Percentiles rank a stretch among this genome's conserved stretches.
Conservation (phyloP, 2,888 invertebrate genomes). For the Cantharis flavilabris region DNA sequence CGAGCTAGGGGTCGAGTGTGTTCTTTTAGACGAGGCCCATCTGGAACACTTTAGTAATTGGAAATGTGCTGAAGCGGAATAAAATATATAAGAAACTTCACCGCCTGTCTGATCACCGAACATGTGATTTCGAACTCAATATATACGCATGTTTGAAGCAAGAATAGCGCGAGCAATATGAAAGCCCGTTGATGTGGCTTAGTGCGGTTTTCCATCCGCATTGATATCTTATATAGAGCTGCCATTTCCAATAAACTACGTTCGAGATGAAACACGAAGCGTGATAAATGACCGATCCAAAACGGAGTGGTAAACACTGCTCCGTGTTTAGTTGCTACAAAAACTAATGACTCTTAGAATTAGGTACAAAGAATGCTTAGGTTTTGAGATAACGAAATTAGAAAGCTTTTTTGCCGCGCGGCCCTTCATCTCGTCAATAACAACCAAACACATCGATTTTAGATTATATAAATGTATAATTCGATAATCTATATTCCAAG, state of each 20-base stretch:
- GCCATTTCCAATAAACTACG: slow-evolving; percentile 29
- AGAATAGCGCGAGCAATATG: slow-evolving; percentile 15
- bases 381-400: neutral
- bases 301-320: slow-evolving; percentile 36
- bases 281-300: slow-evolving; percentile 40
- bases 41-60: slow-evolving; percentile 52
- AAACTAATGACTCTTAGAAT: slow-evolving; percentile 32
- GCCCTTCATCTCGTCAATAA: slow-evolving; percentile 17
- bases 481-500: slow-evolving; percentile 51
- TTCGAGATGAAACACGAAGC: slow-evolving; percentile 23
- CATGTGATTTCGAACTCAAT: slow-evolving; percentile 37
- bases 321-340: slow-evolving; percentile 32
- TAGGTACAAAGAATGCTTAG: neutral
- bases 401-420: neutral
- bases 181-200: slow-evolving; percentile 26
- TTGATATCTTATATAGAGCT: slow-evolving; percentile 25
- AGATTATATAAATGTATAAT: slow-evolving; percentile 45
- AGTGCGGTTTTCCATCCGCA: slow-evolving; percentile 22
- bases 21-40: slow-evolving; percentile 33
- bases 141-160: slow-evolving; percentile 23
- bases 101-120: slow-evolving; percentile 44
- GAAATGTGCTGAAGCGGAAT: slow-evolving; percentile 53
- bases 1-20: slow-evolving; percentile 43
- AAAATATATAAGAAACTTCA: slow-evolving; percentile 53
- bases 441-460: slow-evolving; percentile 38